Base-by-base conservation (phyloP, 2,797 vertebrate species). In the Percopsis omiscomaycus region DNA sequence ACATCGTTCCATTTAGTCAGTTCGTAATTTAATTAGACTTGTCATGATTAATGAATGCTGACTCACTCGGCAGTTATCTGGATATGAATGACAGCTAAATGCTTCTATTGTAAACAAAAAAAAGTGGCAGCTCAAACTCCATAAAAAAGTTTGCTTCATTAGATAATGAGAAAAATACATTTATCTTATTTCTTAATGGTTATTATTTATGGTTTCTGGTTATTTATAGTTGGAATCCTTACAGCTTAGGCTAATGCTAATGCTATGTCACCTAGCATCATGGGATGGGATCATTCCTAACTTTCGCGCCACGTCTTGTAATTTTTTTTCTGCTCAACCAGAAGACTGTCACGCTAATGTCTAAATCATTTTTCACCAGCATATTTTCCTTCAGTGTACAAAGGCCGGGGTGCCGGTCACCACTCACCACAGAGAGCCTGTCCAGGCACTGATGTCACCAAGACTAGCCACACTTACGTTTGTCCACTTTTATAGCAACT, bases 381-480 rank as follows among this genome's bases (percentile, higher is more conserved):
- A 84, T 74, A 75, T 75, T 71, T 78, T 79, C 73, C 77, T 61
- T 69, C 67, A 77, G 57, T 74, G 68, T 58, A 72, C 74, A 60
- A 63, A 71, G 68, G 59, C 76, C 67, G 58, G 61, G 68, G 67
- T 80, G 83, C 83, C 85, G 79, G 74, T 79, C 68, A 78, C 78
- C 68, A 68, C 76, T 77, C 81, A 85, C 89, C 87, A 81, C 89
- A 85, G 64, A 70, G 68, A 73, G 70, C 51, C 67, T 12, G 48
- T 80, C 84, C 59, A 87, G 80, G 78, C 72, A 32, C 76, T 88
- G 84, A 86, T 74, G 81, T 88, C 84, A 89, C 70, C 64, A 61
- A 50, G 57, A 79, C 64, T 59, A 66, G 75, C 69, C 70, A 77
- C 80, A 77, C 86, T 81, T 81, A 74, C 59, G 46, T 64, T 80